Evolutionary conservation across 2,797 vertebrate species (phyloP).

Genomic region (Nannoperca obscura): DNA sequence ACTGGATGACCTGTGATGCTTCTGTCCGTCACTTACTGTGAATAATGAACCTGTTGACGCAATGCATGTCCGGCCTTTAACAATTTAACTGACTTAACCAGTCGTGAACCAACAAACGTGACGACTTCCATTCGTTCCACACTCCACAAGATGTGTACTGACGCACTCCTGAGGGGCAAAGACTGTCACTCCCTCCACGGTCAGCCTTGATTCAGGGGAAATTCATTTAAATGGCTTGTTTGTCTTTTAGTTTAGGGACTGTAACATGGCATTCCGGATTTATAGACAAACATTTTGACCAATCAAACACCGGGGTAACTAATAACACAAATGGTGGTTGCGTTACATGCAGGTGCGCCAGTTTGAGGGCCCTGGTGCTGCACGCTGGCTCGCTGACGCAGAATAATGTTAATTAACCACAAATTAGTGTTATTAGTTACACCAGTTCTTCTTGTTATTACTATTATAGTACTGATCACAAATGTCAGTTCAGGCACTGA

Average conservation of each 20-base stretch:
- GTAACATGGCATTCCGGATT: not conserved
- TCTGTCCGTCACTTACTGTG: conserved; percentile 28
- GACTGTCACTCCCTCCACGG: not conserved
- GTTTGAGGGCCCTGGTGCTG: not conserved
- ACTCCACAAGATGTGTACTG: not conserved
- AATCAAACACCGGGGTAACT: not conserved
- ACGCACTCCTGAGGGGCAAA: not conserved
- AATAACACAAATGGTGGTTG: not conserved
- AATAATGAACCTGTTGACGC: conserved; percentile 4
- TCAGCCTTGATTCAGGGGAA: conserved; percentile 3
- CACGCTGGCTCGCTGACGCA: not conserved
- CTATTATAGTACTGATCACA: not conserved
- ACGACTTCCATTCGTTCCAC: not conserved
- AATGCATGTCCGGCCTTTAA: conserved; percentile 10
- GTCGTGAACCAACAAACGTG: not conserved
- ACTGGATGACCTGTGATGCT: conserved; percentile 6
- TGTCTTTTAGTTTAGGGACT: not conserved
- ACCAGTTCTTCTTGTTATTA: not conserved
- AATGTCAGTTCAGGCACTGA: not conserved
- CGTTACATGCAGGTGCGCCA: not conserved
- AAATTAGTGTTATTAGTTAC: not conserved
- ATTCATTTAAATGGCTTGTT: not conserved
- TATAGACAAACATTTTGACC: not conserved
- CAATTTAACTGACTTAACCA: conserved; percentile 8
- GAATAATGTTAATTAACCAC: not conserved